Evolutionary conservation across 2,113 vertebrate species (phyloP).

Genomic region (Delphinus delphis): DNA sequence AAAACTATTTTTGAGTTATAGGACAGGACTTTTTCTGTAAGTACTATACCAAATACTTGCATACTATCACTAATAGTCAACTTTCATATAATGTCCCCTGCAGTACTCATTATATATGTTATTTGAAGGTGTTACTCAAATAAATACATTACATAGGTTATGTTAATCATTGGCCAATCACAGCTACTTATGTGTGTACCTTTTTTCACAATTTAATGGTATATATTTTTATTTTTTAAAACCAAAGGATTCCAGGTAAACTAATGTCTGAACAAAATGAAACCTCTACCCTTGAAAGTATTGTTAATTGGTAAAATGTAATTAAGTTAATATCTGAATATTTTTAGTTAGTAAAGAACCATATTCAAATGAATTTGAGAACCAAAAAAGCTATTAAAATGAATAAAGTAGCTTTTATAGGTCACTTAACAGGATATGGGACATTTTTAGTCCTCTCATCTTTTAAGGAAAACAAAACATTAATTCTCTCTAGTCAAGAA

Average conservation of each 20-base stretch:
- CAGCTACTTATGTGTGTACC: background rate
- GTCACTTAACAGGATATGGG: background rate
- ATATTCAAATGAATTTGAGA: background rate
- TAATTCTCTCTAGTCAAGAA: background rate
- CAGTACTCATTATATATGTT: background rate
- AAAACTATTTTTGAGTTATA: background rate
- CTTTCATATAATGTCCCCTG: background rate
- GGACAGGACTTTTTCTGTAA: background rate
- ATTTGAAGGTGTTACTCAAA: background rate
- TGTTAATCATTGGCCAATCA: background rate
- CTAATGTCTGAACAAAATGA: background rate
- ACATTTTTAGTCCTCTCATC: background rate
- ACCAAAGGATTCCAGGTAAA: background rate
- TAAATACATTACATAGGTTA: background rate
- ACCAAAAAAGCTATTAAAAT: background rate
- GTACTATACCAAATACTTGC: background rate
- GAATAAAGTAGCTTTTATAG: background rate
- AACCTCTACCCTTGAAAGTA: background rate
- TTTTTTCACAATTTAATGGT: background rate
- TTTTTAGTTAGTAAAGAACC: background rate
- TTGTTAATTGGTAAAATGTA: background rate
- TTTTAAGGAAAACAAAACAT: conserved; percentile 1
- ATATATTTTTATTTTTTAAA: conserved; percentile 8
- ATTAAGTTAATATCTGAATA: background rate
- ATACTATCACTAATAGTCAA: background rate